Percentiles rank a stretch among this genome's conserved stretches.
phyloP scores from a whole-genome alignment of 2,888 invertebrate genomes.

The Pecten maximus region DNA sequence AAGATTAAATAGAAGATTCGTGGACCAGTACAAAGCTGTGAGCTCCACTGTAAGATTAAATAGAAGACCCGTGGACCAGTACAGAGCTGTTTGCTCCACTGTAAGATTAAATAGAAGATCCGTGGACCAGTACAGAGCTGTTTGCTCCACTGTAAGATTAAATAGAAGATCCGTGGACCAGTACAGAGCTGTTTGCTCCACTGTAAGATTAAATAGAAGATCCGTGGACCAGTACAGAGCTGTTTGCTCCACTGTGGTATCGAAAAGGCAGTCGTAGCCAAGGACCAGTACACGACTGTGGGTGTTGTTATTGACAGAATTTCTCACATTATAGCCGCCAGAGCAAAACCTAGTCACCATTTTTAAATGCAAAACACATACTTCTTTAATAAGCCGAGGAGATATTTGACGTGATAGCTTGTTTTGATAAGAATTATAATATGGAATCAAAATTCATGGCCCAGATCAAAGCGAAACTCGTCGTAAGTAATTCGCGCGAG shows the following conservation, averaged over 20 bases:
- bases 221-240: not conserved
- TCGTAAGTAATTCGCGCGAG: constrained; percentile 44
- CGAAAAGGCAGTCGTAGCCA: not conserved
- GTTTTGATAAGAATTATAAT: constrained; percentile 44
- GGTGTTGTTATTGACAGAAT: not conserved
- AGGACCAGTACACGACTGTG: not conserved
- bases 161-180: not conserved
- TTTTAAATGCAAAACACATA: constrained; percentile 41
- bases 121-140: not conserved
- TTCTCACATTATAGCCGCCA: constrained; percentile 19
- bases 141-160: not conserved
- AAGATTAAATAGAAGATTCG: no score
- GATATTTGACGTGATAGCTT: constrained; percentile 41
- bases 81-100: not conserved
- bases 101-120: not conserved
- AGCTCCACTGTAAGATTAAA: no score
- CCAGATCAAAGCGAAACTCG: constrained; percentile 35
- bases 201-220: not conserved
- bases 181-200: not conserved
- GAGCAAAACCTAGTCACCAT: constrained; percentile 25
- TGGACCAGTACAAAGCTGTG: no score
- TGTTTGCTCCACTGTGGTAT: not conserved
- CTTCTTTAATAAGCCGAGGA: constrained; percentile 24
- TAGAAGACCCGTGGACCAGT: not conserved
- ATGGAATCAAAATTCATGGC: constrained; percentile 43